Conservation (phyloP, 2,797 vertebrate species). For the Threskiornis aethiopicus region DNA sequence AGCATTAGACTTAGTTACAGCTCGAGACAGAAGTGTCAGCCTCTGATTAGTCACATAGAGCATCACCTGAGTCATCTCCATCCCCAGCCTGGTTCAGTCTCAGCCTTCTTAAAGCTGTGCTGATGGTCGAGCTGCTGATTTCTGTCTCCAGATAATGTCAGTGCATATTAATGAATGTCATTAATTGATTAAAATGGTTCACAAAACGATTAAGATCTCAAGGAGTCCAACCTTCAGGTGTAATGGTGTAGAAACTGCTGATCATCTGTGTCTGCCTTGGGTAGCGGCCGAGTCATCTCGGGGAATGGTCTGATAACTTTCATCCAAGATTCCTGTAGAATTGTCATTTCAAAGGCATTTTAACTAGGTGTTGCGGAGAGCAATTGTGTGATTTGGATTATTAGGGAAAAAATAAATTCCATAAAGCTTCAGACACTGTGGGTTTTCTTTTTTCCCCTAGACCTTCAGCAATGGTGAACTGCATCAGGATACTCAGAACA, state of each 20-base stretch:
- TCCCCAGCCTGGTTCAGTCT: not conserved
- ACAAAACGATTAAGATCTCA: not conserved
- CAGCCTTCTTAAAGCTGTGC: not conserved
- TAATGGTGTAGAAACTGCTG: not conserved
- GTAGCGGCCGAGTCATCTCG: not conserved
- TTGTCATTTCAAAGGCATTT: slow-evolving; percentile 6
- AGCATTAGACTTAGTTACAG: not conserved
- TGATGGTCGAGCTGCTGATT: not conserved
- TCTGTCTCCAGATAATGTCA: not conserved
- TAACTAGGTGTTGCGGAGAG: not conserved
- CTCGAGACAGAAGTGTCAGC: not conserved
- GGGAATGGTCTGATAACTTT: not conserved
- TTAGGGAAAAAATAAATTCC: not conserved
- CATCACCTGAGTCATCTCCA: not conserved
- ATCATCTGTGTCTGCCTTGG: not conserved
- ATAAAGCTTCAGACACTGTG: not conserved
- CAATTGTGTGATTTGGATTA: not conserved
- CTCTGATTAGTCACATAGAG: not conserved
- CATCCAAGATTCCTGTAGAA: not conserved
- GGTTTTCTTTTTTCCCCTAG: not conserved
- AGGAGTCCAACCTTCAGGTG: not conserved
- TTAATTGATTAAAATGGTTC: not conserved
- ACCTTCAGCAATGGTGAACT: not conserved
- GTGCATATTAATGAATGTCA: not conserved
- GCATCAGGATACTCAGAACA: not conserved